These are phyloP conservation scores for Hyles euphorbiae DNA, from an alignment of 1,140 invertebrate species.

Conservation along the genomic window DNA sequence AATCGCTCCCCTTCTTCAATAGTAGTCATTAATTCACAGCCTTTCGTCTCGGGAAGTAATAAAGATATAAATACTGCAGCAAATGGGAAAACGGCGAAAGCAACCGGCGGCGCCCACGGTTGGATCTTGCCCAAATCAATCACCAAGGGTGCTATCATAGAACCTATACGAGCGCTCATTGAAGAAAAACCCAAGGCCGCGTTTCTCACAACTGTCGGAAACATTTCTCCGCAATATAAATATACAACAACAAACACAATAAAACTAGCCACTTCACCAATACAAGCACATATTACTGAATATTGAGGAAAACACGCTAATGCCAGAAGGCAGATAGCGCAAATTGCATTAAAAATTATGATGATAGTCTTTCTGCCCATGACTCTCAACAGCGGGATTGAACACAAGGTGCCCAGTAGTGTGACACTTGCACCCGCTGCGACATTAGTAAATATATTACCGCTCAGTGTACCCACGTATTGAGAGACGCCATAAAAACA, in stretches of 20 bases:
- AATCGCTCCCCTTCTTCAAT: constrained; percentile 86
- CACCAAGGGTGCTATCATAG: constrained; percentile 81
- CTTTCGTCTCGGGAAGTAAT: constrained; percentile 85
- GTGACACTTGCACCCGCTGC: constrained; percentile 79
- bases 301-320: constrained; percentile 73
- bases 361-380: constrained; percentile 78
- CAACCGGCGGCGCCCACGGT: constrained; percentile 79
- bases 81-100: constrained; percentile 81
- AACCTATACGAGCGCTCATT: constrained; percentile 81
- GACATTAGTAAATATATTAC: constrained; percentile 84
- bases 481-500: constrained; percentile 86
- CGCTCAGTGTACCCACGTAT: constrained; percentile 82
- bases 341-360: constrained; percentile 76
- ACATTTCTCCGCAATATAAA: constrained; percentile 81
- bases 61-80: constrained; percentile 80
- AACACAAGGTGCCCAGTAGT: constrained; percentile 78
- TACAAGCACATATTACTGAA: constrained; percentile 76
- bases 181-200: constrained; percentile 80
- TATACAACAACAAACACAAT: constrained; percentile 81
- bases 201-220: constrained; percentile 82
- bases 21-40: constrained; percentile 84
- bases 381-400: constrained; percentile 78
- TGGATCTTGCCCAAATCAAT: constrained; percentile 66
- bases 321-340: constrained; percentile 76
- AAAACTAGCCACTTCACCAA: constrained; percentile 82